A percentile compares a stretch with the other conserved stretches of the same genome.
Evolutionary conservation across 2,113 vertebrate species (phyloP).

Genomic region (Heliornis fulica): DNA sequence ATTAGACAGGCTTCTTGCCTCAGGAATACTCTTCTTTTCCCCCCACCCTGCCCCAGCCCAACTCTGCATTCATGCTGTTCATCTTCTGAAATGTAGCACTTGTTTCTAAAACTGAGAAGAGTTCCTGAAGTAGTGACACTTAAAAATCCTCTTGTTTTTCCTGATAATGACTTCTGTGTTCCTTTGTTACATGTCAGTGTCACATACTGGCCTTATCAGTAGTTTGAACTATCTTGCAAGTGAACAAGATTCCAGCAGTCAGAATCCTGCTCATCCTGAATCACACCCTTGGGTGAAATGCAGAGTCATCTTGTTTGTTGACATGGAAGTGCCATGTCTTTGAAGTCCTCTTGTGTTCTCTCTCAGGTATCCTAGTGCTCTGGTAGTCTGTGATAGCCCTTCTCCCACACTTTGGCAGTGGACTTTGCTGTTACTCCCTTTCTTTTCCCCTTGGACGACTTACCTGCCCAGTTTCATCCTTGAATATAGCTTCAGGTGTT

Average conservation of each 20-base stretch:
- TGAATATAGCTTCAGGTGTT: neutral
- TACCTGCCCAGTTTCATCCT: neutral
- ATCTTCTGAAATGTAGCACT: neutral
- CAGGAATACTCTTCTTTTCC: too few relatives aligned
- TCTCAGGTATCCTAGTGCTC: neutral
- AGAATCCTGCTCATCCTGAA: neutral
- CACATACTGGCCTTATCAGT: neutral
- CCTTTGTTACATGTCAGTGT: accelerated
- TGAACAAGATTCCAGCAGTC: neutral
- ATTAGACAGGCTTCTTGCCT: neutral
- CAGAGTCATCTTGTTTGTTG: neutral
- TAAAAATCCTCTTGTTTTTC: accelerated
- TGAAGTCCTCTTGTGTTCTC: neutral
- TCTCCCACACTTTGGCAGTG: neutral
- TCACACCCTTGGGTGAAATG: neutral
- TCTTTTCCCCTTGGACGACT: neutral
- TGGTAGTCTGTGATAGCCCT: neutral
- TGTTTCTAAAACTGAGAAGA: neutral
- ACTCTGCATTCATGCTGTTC: neutral
- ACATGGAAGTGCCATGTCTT: accelerated
- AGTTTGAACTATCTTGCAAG: neutral
- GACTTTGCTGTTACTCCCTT: neutral
- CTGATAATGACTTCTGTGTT: neutral
- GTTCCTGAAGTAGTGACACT: neutral
- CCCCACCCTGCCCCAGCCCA: too few relatives aligned